Evolutionary conservation across 2,113 vertebrate species (phyloP).

Genomic region (Pachycephala philippinensis): DNA sequence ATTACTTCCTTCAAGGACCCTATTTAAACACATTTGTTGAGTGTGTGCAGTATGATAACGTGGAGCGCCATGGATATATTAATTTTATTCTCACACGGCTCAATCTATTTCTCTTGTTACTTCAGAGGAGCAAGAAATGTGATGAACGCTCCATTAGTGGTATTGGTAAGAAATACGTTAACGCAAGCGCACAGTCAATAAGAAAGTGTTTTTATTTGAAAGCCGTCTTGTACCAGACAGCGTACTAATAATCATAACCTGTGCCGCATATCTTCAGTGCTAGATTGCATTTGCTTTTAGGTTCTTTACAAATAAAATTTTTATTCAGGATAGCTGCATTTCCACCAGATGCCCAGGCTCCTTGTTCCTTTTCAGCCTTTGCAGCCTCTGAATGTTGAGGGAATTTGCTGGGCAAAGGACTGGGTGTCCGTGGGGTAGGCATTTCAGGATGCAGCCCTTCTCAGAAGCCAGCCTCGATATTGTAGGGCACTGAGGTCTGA

Average conservation of each 20-base stretch:
- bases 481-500: neutral
- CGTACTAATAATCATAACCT: neutral
- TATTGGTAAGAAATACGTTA: constrained; percentile 19
- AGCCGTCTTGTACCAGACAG: neutral
- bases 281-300: neutral
- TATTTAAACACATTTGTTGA: neutral
- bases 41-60: neutral
- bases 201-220: neutral
- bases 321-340: neutral
- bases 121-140: neutral
- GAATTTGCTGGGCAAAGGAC: neutral
- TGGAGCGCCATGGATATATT: neutral
- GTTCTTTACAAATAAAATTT: neutral
- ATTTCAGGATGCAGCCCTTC: neutral
- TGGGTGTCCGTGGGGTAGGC: neutral
- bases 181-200: neutral
- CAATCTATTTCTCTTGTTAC: neutral
- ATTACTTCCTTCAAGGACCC: neutral
- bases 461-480: neutral
- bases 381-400: neutral
- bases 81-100: neutral
- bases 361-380: neutral
- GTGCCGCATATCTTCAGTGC: neutral
- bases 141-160: constrained; percentile 14
- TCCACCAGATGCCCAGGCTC: neutral